Percentiles rank a stretch among this genome's conserved stretches.
Evolutionary conservation across 2,113 vertebrate species (phyloP).

Genomic region (Budorcas taxicolor): DNA sequence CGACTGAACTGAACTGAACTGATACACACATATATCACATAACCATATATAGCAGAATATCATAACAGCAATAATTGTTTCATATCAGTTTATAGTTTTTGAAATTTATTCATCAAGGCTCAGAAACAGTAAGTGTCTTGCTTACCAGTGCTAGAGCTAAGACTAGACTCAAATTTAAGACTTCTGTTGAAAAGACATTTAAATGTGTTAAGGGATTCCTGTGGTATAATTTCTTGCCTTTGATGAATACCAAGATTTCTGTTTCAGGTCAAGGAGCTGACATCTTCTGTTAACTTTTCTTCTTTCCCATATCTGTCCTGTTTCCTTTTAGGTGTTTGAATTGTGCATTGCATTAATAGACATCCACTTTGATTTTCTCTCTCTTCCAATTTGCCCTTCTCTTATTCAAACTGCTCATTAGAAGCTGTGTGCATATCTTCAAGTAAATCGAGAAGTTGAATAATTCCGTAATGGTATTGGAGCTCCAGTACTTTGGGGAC

Average conservation of each 20-base stretch:
- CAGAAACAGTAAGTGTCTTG: neutral
- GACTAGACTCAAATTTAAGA: neutral
- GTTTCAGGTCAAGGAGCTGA: neutral
- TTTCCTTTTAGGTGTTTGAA: neutral
- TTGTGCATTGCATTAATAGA: neutral
- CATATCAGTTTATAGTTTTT: neutral
- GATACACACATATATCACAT: neutral
- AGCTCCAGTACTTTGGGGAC: neutral
- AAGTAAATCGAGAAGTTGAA: neutral
- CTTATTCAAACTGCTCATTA: neutral
- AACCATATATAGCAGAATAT: neutral
- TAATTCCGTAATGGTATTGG: neutral
- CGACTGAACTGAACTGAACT: no score
- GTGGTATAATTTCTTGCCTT: neutral
- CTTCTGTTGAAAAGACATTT: neutral
- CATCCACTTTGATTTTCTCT: neutral
- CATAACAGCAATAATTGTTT: neutral
- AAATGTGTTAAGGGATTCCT: neutral
- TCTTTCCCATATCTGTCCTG: neutral
- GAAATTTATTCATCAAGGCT: neutral
- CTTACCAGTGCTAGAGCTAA: neutral
- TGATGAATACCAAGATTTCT: constrained; percentile 4
- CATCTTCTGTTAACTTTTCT: neutral
- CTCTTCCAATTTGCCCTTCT: neutral
- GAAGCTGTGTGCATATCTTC: neutral